phyloP scores from a whole-genome alignment of 2,888 invertebrate genomes.

The Allolobophora icterica region DNA sequence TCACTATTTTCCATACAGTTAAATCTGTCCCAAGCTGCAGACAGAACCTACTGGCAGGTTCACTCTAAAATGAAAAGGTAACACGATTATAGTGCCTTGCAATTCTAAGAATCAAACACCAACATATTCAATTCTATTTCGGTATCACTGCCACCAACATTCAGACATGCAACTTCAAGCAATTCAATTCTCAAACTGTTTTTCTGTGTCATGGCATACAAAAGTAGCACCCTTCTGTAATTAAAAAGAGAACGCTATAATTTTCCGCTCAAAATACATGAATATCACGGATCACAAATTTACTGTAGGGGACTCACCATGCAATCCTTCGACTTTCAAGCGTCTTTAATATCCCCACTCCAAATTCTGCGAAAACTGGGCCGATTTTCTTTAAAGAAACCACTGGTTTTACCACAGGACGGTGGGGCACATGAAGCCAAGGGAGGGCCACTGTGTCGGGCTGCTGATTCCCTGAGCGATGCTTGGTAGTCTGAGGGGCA shows the following conservation, averaged over 20 bases:
- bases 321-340: not conserved
- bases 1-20: conserved; percentile 11
- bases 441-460: not conserved
- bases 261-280: not conserved
- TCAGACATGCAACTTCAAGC: too few relatives aligned
- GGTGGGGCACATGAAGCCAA: not conserved
- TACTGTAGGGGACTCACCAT: not conserved
- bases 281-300: not conserved
- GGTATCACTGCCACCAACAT: too few relatives aligned
- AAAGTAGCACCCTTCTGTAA: too few relatives aligned
- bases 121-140: too few relatives aligned
- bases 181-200: too few relatives aligned
- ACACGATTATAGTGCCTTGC: not conserved
- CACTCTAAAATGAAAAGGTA: not conserved
- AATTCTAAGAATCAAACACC: not conserved
- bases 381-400: not conserved
- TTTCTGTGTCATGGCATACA: too few relatives aligned
- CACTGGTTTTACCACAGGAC: not conserved
- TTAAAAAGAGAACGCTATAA: too few relatives aligned
- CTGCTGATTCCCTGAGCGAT: conserved; percentile 14
- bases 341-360: not conserved
- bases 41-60: not conserved
- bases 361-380: not conserved
- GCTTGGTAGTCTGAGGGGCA: conserved; percentile 3
- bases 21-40: not conserved